These are phyloP conservation scores for Amaurobius ferox DNA, from an alignment of 2,888 invertebrate genomes.

Conservation along the genomic window DNA sequence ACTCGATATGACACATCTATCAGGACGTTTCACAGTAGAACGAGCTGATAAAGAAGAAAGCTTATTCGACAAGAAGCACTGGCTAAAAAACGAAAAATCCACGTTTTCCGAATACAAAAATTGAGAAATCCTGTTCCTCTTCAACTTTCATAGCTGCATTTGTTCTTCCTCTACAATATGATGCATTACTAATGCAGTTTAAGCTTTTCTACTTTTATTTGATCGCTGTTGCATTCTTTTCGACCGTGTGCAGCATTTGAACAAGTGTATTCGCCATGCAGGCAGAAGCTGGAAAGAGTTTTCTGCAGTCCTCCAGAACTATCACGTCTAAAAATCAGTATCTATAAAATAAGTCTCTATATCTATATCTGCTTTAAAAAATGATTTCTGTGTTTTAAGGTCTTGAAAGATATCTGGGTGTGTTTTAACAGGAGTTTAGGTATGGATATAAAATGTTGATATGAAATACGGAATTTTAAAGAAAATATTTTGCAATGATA, in stretches of 20 bases:
- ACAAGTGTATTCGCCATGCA: background rate
- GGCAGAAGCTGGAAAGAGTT: background rate
- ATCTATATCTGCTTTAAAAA: background rate
- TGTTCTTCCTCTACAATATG: background rate
- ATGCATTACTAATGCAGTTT: slow-evolving; percentile 14
- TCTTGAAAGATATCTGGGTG: background rate
- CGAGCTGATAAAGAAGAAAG: slow-evolving; percentile 36
- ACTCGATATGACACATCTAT: background rate
- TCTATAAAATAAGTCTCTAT: background rate
- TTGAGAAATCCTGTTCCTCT: slow-evolving; percentile 29
- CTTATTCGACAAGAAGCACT: slow-evolving; percentile 40
- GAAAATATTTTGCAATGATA: too few relatives aligned
- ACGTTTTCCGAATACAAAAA: slow-evolving; percentile 68
- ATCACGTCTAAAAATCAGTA: background rate
- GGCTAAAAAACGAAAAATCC: slow-evolving; percentile 40
- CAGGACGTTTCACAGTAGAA: background rate
- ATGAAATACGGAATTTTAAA: too few relatives aligned
- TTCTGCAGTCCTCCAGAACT: background rate
- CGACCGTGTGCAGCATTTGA: background rate
- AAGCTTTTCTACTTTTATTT: slow-evolving; percentile 10
- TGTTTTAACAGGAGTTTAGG: too few relatives aligned
- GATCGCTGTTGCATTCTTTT: background rate
- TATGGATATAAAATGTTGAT: too few relatives aligned
- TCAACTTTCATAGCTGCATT: slow-evolving; percentile 6
- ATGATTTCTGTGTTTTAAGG: slow-evolving; percentile 6